phyloP scores from a whole-genome alignment of 2,113 vertebrate genomes.

The Oostethus manadensis region DNA sequence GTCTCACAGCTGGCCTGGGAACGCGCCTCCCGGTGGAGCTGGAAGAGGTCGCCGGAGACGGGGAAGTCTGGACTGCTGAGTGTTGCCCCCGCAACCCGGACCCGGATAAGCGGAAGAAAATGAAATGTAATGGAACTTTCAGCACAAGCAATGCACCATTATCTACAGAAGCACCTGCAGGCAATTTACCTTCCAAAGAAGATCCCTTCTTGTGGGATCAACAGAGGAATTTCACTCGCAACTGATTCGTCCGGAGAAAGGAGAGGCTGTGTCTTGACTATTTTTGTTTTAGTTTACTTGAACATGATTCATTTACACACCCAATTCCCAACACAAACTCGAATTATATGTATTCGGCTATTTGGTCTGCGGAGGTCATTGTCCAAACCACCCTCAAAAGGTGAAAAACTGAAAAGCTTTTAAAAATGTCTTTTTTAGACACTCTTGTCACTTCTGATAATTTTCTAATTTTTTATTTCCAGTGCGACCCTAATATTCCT shows the following conservation, averaged over 20 bases:
- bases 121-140: too few relatives aligned
- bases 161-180: conserved; percentile 13
- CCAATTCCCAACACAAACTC: neutral
- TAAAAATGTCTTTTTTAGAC: too few relatives aligned
- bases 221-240: conserved; percentile 46
- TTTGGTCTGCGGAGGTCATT: neutral
- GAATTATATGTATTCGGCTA: neutral
- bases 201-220: conserved; percentile 34
- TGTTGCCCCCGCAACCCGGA: too few relatives aligned
- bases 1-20: too few relatives aligned
- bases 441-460: too few relatives aligned
- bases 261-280: conserved; percentile 23
- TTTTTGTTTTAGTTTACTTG: conserved; percentile 13
- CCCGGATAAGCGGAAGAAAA: too few relatives aligned
- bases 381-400: too few relatives aligned
- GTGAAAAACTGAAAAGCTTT: too few relatives aligned
- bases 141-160: conserved; percentile 9
- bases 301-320: neutral
- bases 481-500: neutral
- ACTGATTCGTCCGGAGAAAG: conserved; percentile 30
- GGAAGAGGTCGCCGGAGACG: too few relatives aligned
- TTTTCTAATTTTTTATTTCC: too few relatives aligned
- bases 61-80: too few relatives aligned
- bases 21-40: too few relatives aligned
- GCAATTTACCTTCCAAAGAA: conserved; percentile 38